A percentile compares a stretch with the other conserved stretches of the same genome.
Evolutionary conservation across 1,140 invertebrate genomes (phyloP).

Genomic region (Lysiphlebus fabarum): DNA sequence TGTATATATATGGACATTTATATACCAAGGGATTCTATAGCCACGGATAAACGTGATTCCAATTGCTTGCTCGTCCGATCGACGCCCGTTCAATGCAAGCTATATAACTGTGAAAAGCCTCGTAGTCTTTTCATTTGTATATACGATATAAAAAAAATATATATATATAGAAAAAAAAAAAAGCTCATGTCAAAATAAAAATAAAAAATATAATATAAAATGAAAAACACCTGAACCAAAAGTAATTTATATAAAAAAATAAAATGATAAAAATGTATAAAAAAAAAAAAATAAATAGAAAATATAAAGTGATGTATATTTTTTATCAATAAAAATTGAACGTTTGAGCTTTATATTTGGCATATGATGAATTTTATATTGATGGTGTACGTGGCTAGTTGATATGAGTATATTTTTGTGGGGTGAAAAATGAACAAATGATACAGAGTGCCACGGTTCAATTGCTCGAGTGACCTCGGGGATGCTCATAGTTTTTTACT

Average conservation of each 20-base stretch:
- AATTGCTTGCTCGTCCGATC: constrained; percentile 20
- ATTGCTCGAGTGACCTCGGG: constrained; percentile 18
- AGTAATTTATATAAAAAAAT: too few species aligned
- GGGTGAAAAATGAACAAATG: constrained; percentile 12
- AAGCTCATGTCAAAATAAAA: neutral
- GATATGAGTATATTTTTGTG: neutral
- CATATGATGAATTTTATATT: constrained; percentile 28
- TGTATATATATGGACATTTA: neutral
- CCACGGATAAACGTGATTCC: constrained; percentile 18
- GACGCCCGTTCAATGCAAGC: constrained; percentile 6
- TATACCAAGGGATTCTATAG: constrained; percentile 12
- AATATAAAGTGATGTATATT: constrained; percentile 37
- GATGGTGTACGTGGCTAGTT: neutral
- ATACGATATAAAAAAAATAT: constrained; percentile 16
- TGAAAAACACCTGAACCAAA: neutral
- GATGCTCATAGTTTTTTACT: constrained; percentile 27
- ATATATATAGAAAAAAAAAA: constrained; percentile 6
- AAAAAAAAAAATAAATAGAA: constrained; percentile 7
- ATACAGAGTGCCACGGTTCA: constrained; percentile 16
- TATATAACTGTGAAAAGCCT: constrained; percentile 23
- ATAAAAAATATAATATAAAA: constrained; percentile 8
- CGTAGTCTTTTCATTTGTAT: constrained; percentile 38
- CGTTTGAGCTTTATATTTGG: constrained; percentile 29
- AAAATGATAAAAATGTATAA: neutral
- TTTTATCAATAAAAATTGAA: constrained; percentile 39